phyloP scores from a whole-genome alignment of 2,888 invertebrate genomes.

The Brachynemurus nebulosus region DNA sequence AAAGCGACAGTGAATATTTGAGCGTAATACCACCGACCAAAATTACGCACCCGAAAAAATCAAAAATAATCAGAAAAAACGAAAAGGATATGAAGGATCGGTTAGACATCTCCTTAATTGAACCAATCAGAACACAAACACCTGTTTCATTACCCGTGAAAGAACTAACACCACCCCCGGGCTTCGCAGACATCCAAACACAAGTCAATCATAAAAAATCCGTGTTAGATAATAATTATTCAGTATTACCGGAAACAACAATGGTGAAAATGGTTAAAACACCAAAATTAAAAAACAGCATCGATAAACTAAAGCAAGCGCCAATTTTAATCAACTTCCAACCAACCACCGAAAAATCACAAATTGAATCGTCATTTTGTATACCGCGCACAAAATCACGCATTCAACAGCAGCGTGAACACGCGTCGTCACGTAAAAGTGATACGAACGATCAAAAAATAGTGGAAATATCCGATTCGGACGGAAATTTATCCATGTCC shows the following conservation, averaged over 20 bases:
- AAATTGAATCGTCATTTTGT: neutral
- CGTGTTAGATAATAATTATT: neutral
- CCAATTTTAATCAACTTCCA: too few relatives aligned
- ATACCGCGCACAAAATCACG: neutral
- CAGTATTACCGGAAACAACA: neutral
- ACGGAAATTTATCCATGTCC: too few relatives aligned
- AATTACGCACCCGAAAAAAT: too few relatives aligned
- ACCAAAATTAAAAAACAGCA: neutral
- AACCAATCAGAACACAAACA: neutral
- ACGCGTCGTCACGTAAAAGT: too few relatives aligned
- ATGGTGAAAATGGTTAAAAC: neutral
- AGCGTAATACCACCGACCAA: too few relatives aligned
- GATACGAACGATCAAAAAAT: too few relatives aligned
- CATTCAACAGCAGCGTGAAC: too few relatives aligned
- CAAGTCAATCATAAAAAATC: neutral
- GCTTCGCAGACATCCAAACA: neutral
- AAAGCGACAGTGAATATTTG: too few relatives aligned
- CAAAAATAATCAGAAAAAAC: too few relatives aligned
- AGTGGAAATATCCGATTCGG: too few relatives aligned
- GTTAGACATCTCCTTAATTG: neutral
- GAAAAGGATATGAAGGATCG: too few relatives aligned
- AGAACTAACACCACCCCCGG: neutral
- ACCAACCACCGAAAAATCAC: neutral
- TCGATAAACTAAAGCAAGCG: neutral
- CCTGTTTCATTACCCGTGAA: neutral